phyloP scores from a whole-genome alignment of 2,888 invertebrate genomes.

The Drosophila sordidula region DNA sequence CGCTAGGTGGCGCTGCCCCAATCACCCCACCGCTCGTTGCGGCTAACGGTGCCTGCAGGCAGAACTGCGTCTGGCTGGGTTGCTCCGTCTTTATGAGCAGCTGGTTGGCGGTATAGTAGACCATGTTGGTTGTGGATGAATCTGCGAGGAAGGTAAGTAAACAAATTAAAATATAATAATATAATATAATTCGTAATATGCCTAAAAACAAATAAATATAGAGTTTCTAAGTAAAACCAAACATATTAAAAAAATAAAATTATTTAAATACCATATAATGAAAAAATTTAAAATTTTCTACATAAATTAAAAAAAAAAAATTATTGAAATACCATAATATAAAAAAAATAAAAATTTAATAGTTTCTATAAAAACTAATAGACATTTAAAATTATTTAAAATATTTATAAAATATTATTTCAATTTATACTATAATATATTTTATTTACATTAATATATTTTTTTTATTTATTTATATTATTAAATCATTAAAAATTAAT shows the following conservation, averaged over 20 bases:
- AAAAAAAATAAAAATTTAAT: no score
- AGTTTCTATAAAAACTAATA: no score
- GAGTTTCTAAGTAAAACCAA: neutral
- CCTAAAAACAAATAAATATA: neutral
- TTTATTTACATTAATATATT: no score
- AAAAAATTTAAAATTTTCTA: no score
- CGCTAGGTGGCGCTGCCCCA: conserved; percentile 33
- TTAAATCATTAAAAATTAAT: no score
- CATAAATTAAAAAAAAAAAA: no score
- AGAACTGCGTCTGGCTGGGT: conserved; percentile 81
- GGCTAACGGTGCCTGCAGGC: conserved; percentile 66
- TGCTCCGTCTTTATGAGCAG: conserved; percentile 85
- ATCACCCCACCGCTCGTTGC: conserved; percentile 16
- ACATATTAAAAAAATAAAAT: neutral
- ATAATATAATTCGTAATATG: neutral
- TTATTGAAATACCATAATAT: no score
- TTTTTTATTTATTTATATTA: no score
- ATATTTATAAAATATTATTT: no score
- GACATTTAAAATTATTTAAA: no score
- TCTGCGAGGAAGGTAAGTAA: conserved; percentile 55
- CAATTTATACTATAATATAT: no score
- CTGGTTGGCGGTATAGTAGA: conserved; percentile 84
- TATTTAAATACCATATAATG: neutral
- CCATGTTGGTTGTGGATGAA: conserved; percentile 82
- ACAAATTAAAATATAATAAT: neutral